A percentile compares a stretch with the other conserved stretches of the same genome.
Evolutionary conservation across 2,113 vertebrate species (phyloP).

Genomic region (Hiodon alosoides): DNA sequence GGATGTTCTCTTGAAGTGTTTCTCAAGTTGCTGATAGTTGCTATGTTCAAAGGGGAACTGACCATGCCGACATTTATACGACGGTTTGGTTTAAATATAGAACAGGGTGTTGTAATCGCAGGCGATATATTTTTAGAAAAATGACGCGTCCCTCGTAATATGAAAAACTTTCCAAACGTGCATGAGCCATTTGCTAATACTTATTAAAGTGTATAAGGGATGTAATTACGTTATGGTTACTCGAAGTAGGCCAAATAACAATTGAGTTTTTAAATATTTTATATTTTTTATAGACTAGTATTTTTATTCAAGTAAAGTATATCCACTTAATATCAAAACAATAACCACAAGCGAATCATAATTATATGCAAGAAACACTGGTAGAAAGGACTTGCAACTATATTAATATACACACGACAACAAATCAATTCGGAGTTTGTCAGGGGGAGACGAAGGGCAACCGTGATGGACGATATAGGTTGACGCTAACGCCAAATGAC

Average conservation of each 20-base stretch:
- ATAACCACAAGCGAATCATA: not conserved
- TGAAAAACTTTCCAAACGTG: slow-evolving; percentile 13
- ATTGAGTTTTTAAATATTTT: not conserved
- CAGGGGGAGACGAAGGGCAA: not conserved
- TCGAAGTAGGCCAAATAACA: not conserved
- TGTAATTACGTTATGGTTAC: not conserved
- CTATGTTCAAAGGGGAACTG: not conserved
- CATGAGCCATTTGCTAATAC: not conserved
- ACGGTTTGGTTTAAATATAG: slow-evolving; percentile 16
- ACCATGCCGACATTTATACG: slow-evolving; percentile 10
- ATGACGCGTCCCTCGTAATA: slow-evolving; percentile 19
- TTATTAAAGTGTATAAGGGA: not conserved
- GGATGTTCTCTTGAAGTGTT: not conserved
- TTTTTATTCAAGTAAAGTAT: too few relatives aligned
- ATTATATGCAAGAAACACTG: not conserved
- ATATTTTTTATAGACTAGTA: too few relatives aligned
- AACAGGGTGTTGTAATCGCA: slow-evolving; percentile 21
- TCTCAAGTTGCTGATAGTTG: not conserved
- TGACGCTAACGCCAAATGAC: slow-evolving; percentile 11
- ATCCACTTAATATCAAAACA: not conserved
- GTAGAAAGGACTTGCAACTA: not conserved
- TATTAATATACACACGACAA: not conserved
- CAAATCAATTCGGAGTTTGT: not conserved
- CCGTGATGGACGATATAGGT: slow-evolving; percentile 4
- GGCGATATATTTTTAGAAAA: slow-evolving; percentile 23